phyloP scores from a whole-genome alignment of 2,888 invertebrate genomes.

The Phlogophora meticulosa region DNA sequence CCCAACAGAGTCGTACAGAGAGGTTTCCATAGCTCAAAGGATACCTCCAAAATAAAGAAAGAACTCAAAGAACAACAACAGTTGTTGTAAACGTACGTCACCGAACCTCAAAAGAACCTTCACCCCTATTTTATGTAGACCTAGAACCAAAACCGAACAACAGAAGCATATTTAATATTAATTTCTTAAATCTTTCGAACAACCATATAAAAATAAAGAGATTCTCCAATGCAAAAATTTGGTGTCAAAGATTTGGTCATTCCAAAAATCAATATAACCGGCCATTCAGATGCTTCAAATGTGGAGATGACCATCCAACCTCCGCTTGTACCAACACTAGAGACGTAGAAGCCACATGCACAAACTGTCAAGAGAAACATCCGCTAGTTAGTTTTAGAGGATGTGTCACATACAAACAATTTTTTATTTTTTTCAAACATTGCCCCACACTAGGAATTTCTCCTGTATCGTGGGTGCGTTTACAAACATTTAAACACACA shows the following conservation, averaged over 20 bases:
- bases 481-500: no score
- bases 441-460: no score
- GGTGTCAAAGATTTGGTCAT: no score
- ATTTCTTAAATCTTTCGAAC: background rate
- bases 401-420: constrained; percentile 1
- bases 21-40: background rate
- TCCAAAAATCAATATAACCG: no score
- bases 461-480: no score
- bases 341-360: constrained; percentile 1
- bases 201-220: constrained; percentile 18
- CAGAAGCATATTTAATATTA: background rate
- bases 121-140: background rate
- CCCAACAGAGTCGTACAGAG: constrained; percentile 1
- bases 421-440: no score
- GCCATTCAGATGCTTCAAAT: no score
- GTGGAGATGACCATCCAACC: background rate
- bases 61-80: background rate
- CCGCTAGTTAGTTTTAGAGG: background rate
- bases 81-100: background rate
- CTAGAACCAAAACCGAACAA: background rate
- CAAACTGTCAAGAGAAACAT: constrained; percentile 2
- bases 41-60: background rate
- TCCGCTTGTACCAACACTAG: background rate
- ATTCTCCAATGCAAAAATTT: background rate
- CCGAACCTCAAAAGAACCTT: background rate